These are phyloP conservation scores for Schizothorax lantsangensis DNA, from an alignment of 2,797 vertebrate genomes.

Conservation along the genomic window DNA sequence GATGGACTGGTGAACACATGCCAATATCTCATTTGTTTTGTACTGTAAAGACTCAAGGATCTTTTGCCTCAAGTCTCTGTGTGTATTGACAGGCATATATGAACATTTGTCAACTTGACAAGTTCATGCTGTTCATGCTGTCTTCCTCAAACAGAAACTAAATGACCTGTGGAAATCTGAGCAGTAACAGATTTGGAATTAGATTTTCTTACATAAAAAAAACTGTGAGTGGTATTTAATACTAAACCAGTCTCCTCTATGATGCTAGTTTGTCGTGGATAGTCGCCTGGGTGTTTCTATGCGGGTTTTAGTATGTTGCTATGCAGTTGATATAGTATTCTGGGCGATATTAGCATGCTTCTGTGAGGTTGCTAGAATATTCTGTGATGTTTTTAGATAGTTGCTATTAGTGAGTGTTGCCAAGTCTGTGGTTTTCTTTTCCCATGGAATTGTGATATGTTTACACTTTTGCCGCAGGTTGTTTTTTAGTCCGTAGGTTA, in stretches of 20 bases:
- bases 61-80: slow-evolving; percentile 5
- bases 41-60: background rate
- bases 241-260: slow-evolving; percentile 10
- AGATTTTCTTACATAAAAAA: no score
- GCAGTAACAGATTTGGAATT: background rate
- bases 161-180: slow-evolving; percentile 69
- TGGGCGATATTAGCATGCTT: background rate
- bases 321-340: background rate
- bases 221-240: no score
- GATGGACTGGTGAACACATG: slow-evolving; percentile 61
- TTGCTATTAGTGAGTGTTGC: no score
- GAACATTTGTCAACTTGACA: slow-evolving; percentile 31
- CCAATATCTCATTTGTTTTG: background rate
- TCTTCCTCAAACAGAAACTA: slow-evolving; percentile 66
- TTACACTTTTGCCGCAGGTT: no score
- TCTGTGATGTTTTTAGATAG: no score
- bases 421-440: no score
- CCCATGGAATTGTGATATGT: no score
- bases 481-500: no score
- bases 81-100: background rate
- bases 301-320: background rate
- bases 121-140: slow-evolving; percentile 32
- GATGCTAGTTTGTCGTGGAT: background rate
- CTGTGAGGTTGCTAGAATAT: no score
- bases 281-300: background rate